These are phyloP conservation scores for Leptopilina syphax DNA, from an alignment of 2,888 invertebrate species.

Conservation along the genomic window DNA sequence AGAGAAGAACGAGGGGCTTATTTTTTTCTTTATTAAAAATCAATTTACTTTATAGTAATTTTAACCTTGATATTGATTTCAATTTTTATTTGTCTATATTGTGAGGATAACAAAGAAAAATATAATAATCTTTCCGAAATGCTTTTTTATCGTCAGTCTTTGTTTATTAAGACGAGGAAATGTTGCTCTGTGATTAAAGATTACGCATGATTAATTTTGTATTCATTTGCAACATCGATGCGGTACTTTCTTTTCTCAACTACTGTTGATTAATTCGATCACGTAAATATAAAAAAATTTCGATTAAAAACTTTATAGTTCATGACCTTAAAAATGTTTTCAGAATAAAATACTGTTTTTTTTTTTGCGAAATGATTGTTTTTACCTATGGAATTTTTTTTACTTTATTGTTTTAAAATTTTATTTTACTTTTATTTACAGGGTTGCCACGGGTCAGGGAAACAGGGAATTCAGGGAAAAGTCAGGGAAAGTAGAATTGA, in stretches of 20 bases:
- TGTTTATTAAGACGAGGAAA: constrained; percentile 18
- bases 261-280: constrained; percentile 9
- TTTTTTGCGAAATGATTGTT: background rate
- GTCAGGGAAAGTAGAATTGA: too few species aligned
- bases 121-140: constrained; percentile 4
- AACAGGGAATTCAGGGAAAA: too few species aligned
- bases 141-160: background rate
- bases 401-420: too few species aligned
- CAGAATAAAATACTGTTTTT: background rate
- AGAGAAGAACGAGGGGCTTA: too few species aligned
- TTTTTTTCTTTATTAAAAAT: too few species aligned
- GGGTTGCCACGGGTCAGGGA: too few species aligned
- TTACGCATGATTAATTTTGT: constrained; percentile 33
- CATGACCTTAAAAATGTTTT: constrained; percentile 23
- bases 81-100: background rate
- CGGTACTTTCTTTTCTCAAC: constrained; percentile 11
- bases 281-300: background rate
- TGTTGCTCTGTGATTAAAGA: constrained; percentile 18
- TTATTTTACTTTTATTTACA: too few species aligned
- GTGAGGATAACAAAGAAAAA: background rate
- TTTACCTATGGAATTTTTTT: background rate
- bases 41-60: background rate
- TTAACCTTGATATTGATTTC: background rate
- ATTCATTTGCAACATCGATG: constrained; percentile 25
- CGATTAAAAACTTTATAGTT: background rate